Conservation (phyloP, 2,888 invertebrate genomes). For the Dinocampus coccinellae region DNA sequence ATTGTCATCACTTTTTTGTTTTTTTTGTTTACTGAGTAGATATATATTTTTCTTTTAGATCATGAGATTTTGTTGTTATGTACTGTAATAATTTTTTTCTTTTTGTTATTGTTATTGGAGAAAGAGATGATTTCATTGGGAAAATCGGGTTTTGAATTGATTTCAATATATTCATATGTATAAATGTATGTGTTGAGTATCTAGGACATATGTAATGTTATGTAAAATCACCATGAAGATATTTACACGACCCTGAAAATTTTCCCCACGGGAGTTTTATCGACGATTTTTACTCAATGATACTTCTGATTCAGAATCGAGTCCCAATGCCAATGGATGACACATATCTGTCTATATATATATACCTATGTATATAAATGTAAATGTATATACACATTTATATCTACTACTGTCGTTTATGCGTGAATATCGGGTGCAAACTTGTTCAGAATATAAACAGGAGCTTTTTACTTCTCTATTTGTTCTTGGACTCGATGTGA, state of each 20-base stretch:
- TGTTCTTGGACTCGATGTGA: constrained; percentile 40
- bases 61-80: no score
- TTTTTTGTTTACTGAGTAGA: no score
- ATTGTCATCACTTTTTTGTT: no score
- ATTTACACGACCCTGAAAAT: constrained; percentile 17
- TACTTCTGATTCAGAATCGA: neutral
- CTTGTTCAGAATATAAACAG: constrained; percentile 55
- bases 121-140: neutral
- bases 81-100: no score
- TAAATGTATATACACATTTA: neutral
- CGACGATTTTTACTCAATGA: neutral
- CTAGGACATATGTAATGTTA: no score
- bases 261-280: neutral
- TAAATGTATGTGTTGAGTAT: neutral
- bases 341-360: neutral
- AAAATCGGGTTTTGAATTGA: neutral
- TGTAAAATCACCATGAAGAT: neutral
- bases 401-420: constrained; percentile 33
- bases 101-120: neutral
- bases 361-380: no score
- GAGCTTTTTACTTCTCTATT: constrained; percentile 50
- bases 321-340: neutral
- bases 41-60: no score
- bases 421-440: constrained; percentile 42
- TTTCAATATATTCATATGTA: neutral